Evolutionary conservation across 2,888 invertebrate species (phyloP), one percentile per base, ranked within the genome.

Genomic region (Volucella inanis): DNA sequence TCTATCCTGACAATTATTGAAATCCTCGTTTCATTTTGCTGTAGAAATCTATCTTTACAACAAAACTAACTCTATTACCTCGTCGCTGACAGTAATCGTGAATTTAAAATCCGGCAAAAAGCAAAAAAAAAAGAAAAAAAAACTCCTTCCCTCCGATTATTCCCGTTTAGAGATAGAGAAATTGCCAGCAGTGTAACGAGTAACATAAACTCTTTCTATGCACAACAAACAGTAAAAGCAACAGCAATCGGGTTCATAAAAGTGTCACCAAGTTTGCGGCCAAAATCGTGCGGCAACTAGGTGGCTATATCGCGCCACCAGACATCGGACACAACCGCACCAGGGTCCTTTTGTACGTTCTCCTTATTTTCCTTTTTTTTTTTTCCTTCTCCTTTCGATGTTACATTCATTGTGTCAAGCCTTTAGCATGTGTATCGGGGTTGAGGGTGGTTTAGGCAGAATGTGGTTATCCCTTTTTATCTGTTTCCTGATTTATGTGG

Each of bases 201-300:
- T 45, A n/a, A n/a, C n/a, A n/a, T n/a, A 41, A 50, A 55, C 57
- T 61, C 43, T 62, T 55, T 68, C 31, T 31, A 31, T 31, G 31
- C 31, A 31, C 31, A 31, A 31, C 31, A 31, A 31, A 31, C 31
- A 31, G 55, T 39, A 50, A 55, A 45, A 47, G 39, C 76, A 70
- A 22, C 57, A 77, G 61, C 64, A 64, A 77, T 71, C 65, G 71
- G 59, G 65, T 77, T 71, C 82, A 82, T 82, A 82, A 77, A 82
- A 82, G 77, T 77, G 77, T 82, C 82, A 82, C 82, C 81, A 82
- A 77, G 76, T 72, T 82, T 82, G 82, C 82, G 82, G 82, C 71
- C 71, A 82, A 71, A 77, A 49, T 82, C 77, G 54, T 82, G 77
- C 59, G 77, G 82, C 71, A 82, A 61, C 71, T 77, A 77, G 82